Conservation (phyloP, 2,888 invertebrate genomes). For the Hirtodrosophila trivittata region DNA sequence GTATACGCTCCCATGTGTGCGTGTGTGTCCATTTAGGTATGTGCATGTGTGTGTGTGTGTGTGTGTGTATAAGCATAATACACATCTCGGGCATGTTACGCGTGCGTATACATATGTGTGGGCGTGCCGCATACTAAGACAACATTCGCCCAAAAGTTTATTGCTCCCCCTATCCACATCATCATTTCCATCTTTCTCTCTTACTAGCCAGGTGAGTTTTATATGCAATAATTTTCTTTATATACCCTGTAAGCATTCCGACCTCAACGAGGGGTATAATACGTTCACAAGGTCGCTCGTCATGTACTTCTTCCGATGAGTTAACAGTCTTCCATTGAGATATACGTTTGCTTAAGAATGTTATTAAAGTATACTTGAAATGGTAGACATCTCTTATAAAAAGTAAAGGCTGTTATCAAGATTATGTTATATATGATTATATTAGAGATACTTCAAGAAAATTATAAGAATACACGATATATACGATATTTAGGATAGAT, state of each 20-base stretch:
- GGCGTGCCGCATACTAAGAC: slow-evolving; percentile 7
- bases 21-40: slow-evolving; percentile 14
- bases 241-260: slow-evolving; percentile 34
- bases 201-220: slow-evolving; percentile 55
- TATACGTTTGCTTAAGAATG: no score
- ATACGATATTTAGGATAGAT: no score
- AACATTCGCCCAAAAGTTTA: slow-evolving; percentile 54
- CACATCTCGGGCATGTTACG: slow-evolving; percentile 36
- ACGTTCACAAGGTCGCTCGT: no score
- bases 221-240: slow-evolving; percentile 67
- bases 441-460: no score
- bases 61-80: slow-evolving; percentile 51
- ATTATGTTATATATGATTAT: no score
- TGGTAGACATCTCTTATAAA: no score
- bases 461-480: no score
- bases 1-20: slow-evolving; percentile 24
- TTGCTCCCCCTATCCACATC: slow-evolving; percentile 38
- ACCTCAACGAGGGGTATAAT: no score
- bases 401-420: no score
- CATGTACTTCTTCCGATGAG: no score
- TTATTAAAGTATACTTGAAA: no score
- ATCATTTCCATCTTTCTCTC: slow-evolving; percentile 2
- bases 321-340: no score
- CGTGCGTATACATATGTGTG: slow-evolving; percentile 25
- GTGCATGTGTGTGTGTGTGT: slow-evolving; percentile 13